A percentile compares a stretch with the other conserved stretches of the same genome.
Evolutionary conservation across 2,113 vertebrate species (phyloP).

Genomic region (Dromaius novaehollandiae): DNA sequence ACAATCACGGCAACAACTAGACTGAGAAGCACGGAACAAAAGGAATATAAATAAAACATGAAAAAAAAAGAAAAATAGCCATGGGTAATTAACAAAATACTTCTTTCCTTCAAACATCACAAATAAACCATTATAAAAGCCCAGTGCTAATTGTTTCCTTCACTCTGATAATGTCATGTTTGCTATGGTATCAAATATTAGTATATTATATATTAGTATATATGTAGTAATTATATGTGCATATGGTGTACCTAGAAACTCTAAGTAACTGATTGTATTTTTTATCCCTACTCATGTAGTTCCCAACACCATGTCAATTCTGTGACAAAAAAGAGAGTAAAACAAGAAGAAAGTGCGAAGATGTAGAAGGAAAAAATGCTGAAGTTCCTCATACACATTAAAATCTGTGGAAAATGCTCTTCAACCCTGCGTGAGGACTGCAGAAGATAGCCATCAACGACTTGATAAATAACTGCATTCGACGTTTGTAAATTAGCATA

Average conservation of each 20-base stretch:
- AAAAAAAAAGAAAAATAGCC: not conserved
- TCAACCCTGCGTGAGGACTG: not conserved
- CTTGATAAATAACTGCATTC: slow-evolving; percentile 2
- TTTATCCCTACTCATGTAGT: not conserved
- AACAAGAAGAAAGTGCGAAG: not conserved
- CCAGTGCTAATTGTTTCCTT: not conserved
- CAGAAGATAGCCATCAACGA: not conserved
- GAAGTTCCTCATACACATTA: not conserved
- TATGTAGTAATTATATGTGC: not conserved
- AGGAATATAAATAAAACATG: not conserved
- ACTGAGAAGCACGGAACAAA: not conserved
- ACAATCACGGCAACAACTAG: not conserved
- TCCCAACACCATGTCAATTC: not conserved
- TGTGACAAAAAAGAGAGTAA: not conserved
- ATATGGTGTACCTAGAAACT: not conserved
- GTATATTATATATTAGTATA: not conserved
- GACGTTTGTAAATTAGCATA: slow-evolving; percentile 2
- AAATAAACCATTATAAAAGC: not conserved
- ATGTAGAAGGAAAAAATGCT: not conserved
- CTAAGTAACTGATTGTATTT: not conserved
- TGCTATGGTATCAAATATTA: not conserved
- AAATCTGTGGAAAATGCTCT: not conserved
- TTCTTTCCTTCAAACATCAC: not conserved
- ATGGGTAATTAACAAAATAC: not conserved
- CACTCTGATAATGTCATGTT: not conserved